Evolutionary conservation across 2,888 invertebrate species (phyloP), one percentile per base, ranked within the genome.

Genomic region (Cryptus armator): DNA sequence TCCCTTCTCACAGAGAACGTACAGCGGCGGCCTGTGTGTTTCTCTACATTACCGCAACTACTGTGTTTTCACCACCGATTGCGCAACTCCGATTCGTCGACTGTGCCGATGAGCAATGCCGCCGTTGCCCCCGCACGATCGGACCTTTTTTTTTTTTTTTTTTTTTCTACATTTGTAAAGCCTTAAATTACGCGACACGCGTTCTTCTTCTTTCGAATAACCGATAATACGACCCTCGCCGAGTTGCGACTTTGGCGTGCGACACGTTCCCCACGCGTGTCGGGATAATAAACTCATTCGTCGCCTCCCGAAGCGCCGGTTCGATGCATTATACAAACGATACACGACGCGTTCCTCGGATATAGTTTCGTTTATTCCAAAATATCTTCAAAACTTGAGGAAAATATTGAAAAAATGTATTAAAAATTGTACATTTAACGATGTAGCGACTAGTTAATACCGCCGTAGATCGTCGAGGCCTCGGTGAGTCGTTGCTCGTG

Each of bases 1-100:
- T 59, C 9, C 24, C 59, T 59, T 59, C 59, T 19, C 59, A 24
- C 59, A 24, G 59, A 59, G 43, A 72, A 24, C 43, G 16, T 53
- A 53, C 53, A 37, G 48, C 71, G 43, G 37, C 43, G 10, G 32
- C 10, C 53, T 12, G 70, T 43, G 70, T 53, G 70, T 37, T 37
- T 37, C 37, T 70, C 70, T 12, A 12, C 29, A 29, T 59, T 32
- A 59, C 59, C 59, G 59, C 59, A 59, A 59, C 32, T 29, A 59
- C 32, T 14, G 59, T 56, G 71, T 71, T 71, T 53, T 19, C 53
- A 19, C 46, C 83, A 83, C 86, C 86, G 87, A 89, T 90, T 88
- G 89, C 88, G 87, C 87, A 90, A 89, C 89, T 53, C 37, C 70
- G 53, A 70, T 53, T 70, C 24, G 70, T 37, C 70, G 51, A 7